A percentile compares a stretch with the other conserved stretches of the same genome.
Evolutionary conservation across 2,113 vertebrate genomes (phyloP).

Genomic region (Bujurquina vittata): DNA sequence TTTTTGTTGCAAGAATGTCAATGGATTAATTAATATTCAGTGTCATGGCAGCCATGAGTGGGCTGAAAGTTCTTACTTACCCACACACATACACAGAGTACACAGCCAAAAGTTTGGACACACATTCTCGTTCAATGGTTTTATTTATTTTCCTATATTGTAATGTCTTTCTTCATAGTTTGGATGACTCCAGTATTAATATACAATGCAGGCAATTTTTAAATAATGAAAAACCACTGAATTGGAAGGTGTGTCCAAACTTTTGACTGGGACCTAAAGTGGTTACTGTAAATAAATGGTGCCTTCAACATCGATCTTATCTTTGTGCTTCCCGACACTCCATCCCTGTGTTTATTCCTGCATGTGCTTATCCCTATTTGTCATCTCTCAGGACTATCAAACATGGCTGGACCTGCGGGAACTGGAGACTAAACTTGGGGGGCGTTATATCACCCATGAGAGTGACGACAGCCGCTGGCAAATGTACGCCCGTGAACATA

Average conservation of each 20-base stretch:
- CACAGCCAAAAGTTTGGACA: too few species aligned
- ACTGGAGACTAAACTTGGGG: conserved; percentile 88
- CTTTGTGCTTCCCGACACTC: conserved; percentile 12
- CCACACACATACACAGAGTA: not conserved
- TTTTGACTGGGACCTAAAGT: not conserved
- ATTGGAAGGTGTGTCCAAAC: too few species aligned
- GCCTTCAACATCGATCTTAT: conserved; percentile 21
- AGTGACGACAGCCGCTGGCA: conserved; percentile 93
- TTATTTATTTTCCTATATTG: too few species aligned
- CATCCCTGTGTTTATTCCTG: conserved; percentile 13
- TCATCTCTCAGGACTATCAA: conserved; percentile 85
- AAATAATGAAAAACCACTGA: too few species aligned
- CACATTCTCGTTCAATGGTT: too few species aligned
- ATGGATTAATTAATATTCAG: not conserved
- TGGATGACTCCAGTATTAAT: too few species aligned
- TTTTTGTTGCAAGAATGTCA: not conserved
- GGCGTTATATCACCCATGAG: conserved; percentile 92
- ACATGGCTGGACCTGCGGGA: conserved; percentile 91
- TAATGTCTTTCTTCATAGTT: too few species aligned
- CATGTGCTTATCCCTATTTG: not conserved
- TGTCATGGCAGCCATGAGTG: not conserved
- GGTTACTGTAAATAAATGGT: conserved; percentile 27
- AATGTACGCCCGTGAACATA: conserved; percentile 81
- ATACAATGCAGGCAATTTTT: too few species aligned
- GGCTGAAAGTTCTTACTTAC: conserved; percentile 11